phyloP scores from a whole-genome alignment of 2,113 vertebrate genomes.

The Sporophila hypoxantha region DNA sequence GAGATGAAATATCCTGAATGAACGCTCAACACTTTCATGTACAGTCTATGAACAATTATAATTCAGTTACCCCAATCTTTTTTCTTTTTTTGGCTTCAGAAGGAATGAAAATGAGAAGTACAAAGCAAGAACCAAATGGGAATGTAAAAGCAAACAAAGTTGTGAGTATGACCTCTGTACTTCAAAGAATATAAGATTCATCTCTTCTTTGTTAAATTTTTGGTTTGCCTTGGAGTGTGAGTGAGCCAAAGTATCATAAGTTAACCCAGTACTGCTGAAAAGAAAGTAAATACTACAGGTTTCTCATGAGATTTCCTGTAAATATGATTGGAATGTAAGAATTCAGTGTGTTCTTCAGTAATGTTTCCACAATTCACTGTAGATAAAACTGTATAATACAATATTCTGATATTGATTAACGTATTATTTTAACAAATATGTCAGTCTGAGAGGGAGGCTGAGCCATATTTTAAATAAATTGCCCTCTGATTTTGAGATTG shows the following conservation, averaged over 20 bases:
- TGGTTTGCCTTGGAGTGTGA: background rate
- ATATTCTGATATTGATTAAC: background rate
- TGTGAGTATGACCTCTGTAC: constrained; percentile 65
- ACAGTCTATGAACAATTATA: background rate
- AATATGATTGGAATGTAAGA: background rate
- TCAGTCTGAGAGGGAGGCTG: background rate
- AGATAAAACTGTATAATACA: background rate
- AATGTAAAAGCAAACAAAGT: constrained; percentile 85
- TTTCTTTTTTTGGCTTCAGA: constrained; percentile 61
- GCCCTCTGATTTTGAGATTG: background rate
- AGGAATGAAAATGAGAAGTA: constrained; percentile 95
- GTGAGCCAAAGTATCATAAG: background rate
- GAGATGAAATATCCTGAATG: background rate
- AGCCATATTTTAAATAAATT: background rate
- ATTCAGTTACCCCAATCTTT: background rate
- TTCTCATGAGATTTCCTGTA: background rate
- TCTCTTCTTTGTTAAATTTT: background rate
- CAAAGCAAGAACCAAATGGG: constrained; percentile 87
- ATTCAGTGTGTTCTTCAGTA: background rate
- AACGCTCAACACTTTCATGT: background rate
- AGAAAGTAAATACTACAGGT: background rate
- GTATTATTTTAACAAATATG: background rate
- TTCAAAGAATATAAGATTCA: background rate
- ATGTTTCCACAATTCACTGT: background rate
- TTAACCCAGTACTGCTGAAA: background rate